A percentile compares a stretch with the other conserved stretches of the same genome.
Conservation (phyloP, 2,113 vertebrate genomes). For the Gadus macrocephalus region DNA sequence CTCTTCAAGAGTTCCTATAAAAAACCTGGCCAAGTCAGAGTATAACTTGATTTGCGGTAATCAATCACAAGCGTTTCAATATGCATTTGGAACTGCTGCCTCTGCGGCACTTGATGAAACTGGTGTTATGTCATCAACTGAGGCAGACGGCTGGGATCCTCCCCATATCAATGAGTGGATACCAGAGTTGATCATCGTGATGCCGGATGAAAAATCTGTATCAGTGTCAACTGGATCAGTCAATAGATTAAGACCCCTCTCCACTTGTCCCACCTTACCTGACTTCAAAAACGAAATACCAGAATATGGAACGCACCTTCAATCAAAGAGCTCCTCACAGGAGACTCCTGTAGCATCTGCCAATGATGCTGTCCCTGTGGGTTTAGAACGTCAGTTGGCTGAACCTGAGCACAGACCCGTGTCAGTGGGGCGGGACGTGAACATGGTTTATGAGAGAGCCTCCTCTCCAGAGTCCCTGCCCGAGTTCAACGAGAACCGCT, state of each 20-base stretch:
- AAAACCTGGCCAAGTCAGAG: neutral
- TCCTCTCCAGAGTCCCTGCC: slow-evolving; percentile 54
- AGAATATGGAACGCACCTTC: slow-evolving; percentile 20
- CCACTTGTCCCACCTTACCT: slow-evolving; percentile 54
- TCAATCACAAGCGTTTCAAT: neutral
- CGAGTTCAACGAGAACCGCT: slow-evolving; percentile 41
- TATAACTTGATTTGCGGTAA: neutral
- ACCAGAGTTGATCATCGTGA: slow-evolving; percentile 19
- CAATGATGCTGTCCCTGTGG: slow-evolving; percentile 16
- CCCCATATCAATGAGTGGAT: slow-evolving; percentile 28
- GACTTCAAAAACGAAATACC: slow-evolving; percentile 30
- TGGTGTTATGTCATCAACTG: slow-evolving; percentile 10
- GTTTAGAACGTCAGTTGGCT: slow-evolving; percentile 9
- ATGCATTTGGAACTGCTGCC: slow-evolving; percentile 21
- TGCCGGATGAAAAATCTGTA: slow-evolving; percentile 34
- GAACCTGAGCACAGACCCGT: slow-evolving; percentile 41
- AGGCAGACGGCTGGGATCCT: neutral
- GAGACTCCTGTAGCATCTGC: slow-evolving; percentile 19
- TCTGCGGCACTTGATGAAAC: slow-evolving; percentile 1
- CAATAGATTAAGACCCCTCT: slow-evolving; percentile 42
- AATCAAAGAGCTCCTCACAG: slow-evolving; percentile 30
- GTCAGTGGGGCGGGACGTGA: slow-evolving; percentile 21
- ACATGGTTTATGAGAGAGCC: slow-evolving; percentile 34
- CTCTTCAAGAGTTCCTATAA: neutral
- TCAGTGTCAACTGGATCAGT: slow-evolving; percentile 51